These are phyloP conservation scores for Aleiodes leptofemur DNA, from an alignment of 2,888 invertebrate species.

Conservation along the genomic window DNA sequence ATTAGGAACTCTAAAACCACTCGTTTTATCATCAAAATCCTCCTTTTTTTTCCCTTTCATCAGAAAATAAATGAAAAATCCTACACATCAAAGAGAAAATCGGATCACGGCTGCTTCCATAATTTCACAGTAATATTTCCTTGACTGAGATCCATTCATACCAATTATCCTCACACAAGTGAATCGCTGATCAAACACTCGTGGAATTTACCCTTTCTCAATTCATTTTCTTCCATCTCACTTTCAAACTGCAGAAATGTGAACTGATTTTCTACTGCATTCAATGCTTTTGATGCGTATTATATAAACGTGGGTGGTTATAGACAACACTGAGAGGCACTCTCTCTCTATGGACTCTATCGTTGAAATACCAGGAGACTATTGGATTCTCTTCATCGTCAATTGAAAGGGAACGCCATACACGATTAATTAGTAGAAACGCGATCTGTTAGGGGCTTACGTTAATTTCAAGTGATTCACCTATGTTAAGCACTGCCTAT, in stretches of 20 bases:
- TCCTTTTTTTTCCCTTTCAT: background rate
- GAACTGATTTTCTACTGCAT: slow-evolving; percentile 12
- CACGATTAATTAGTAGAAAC: slow-evolving; percentile 26
- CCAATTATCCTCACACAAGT: slow-evolving; percentile 19
- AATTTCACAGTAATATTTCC: slow-evolving; percentile 3
- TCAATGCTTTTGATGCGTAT: slow-evolving; percentile 7
- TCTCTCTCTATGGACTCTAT: background rate
- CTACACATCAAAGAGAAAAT: background rate
- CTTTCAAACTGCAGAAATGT: background rate
- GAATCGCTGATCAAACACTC: slow-evolving; percentile 32
- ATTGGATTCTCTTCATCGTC: slow-evolving; percentile 19
- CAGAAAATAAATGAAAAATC: background rate
- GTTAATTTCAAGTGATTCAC: background rate
- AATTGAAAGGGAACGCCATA: slow-evolving; percentile 18
- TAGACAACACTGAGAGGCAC: background rate
- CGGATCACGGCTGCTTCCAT: background rate
- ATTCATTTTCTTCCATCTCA: slow-evolving; percentile 8
- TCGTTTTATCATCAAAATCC: no score
- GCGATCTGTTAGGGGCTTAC: background rate
- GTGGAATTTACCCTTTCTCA: slow-evolving; percentile 23
- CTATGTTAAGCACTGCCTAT: background rate
- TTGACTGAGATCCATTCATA: slow-evolving; percentile 20
- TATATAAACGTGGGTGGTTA: slow-evolving; percentile 6
- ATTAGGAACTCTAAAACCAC: no score
- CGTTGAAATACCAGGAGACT: slow-evolving; percentile 4